Percentiles rank a stretch among this genome's conserved stretches.
These are phyloP conservation scores for Brachyhypopomus gauderio DNA, from an alignment of 2,113 vertebrate species.

Conservation along the genomic window DNA sequence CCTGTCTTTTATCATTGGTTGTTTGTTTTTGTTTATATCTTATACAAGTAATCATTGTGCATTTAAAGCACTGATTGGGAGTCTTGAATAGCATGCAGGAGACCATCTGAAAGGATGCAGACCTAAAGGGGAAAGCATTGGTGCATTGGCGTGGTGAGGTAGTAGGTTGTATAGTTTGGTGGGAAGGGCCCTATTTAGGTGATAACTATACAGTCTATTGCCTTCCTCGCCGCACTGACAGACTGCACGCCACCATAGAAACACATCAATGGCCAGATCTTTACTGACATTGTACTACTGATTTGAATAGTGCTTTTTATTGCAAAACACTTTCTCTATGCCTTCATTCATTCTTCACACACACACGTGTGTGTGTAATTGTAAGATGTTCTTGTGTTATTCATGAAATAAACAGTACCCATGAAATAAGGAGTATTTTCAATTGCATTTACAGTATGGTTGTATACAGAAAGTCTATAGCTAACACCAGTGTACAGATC, in stretches of 20 bases:
- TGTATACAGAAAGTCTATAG: too few relatives aligned
- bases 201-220: constrained; percentile 98
- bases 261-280: not conserved
- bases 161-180: constrained; percentile 98
- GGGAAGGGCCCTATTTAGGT: constrained; percentile 88
- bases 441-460: too few relatives aligned
- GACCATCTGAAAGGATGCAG: not conserved
- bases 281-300: not conserved
- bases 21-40: too few relatives aligned
- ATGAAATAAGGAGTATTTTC: not conserved
- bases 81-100: not conserved
- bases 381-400: too few relatives aligned
- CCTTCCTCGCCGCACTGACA: constrained; percentile 79
- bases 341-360: too few relatives aligned
- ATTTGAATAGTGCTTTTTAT: too few relatives aligned
- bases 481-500: too few relatives aligned
- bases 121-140: constrained; percentile 35
- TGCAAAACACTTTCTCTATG: too few relatives aligned
- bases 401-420: too few relatives aligned
- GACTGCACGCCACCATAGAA: not conserved
- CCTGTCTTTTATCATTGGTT: too few relatives aligned
- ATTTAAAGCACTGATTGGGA: too few relatives aligned
- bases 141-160: constrained; percentile 83
- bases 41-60: too few relatives aligned
- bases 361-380: not conserved